Base-by-base conservation (phyloP, 2,888 invertebrate species). In the Nudaria mundana region DNA sequence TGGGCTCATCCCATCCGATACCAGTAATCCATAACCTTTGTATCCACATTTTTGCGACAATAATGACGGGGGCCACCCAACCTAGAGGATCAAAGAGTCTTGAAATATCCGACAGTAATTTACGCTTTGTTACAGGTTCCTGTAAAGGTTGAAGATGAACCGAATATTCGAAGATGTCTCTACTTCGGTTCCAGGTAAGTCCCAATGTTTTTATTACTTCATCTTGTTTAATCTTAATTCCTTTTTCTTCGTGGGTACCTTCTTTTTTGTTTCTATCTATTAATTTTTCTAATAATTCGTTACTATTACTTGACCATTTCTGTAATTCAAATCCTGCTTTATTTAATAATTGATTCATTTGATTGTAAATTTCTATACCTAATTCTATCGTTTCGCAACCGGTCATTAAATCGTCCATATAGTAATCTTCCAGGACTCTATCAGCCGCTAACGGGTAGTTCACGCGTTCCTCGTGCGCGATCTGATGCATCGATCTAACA, bases 271-370 rank as follows among this genome's bases (percentile, higher is more conserved):
- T 18, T 18, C 18, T 18, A 18, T 18, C 5, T 18, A n/a, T 18
- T 18, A 18, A 18, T 18, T 18, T 18, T 4, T 18, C 18, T 18
- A 18, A 18, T 18, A 18, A 5, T 18, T 18, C 18, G 5, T 18
- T 18, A 5, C 5, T 18, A 5, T 18, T 18, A 18, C 18, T 18
- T 4, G 18, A 18, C 18, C 18, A 18, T 18, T 18, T 18, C 18
- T 18, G 24, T 24, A 5, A 10, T 10, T 24, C 24, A 24, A 24
- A 24, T 1, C 11, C 52, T 24, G 24, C n/a, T 24, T 24, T 24
- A 24, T 24, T 24, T 11, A 24, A 10, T 42, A 61, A n/a, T n/a
- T n/a, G n/a, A 24, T 40, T 42, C 41, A 42, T 37, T 25, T 33
- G 22, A 8, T 32, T 11, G 18, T 30, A 37, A 1, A 42, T 11